Base-by-base conservation (phyloP, 2,113 vertebrate genomes). In the Indicator maculatus region DNA sequence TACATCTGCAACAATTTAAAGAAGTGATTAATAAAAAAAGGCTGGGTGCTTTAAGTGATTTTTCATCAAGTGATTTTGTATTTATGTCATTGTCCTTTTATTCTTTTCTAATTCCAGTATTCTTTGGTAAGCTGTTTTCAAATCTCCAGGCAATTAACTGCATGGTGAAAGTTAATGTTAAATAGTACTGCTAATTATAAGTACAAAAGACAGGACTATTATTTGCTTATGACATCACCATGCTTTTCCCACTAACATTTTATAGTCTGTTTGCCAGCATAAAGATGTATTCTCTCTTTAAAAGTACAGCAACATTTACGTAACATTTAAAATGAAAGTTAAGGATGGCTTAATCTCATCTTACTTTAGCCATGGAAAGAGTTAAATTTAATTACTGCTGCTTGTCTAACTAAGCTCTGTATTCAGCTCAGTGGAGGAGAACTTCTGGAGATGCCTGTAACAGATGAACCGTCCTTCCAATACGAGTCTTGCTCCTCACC, bases 401-500 rank as follows among this genome's bases (percentile, higher is more conserved):
- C 65, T 64, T 1, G 1, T 41, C 28, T 53, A 20, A n/a, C 21
- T 31, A 77, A 61, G 9, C 12, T 80, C 44, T 55, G 21, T 20
- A 47, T 30, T 79, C 28, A 86, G n/a, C 11, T 65, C 39, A 70
- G 19, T n/a, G 24, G 12, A 63, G 2, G 28, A 9, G 6, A 38
- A 30, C 64, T 80, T 73, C 30, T 61, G n/a, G 41, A 71, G 23
- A 59, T 19, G 24, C 15, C 19, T 59, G 27, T 71, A 93, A 73
- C 23, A 55, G 12, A 39, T 18, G 12, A 74, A 36, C 53, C 20
- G 44, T 31, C 14, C 36, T 70, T 36, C 24, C 30, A 30, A 77
- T 36, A 53, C 2, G 30, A 13, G 45, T 66, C 26, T 83, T 1
- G 0, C 23, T n/a, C 36, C 69, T 59, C 0, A 5, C 2, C 33